Percentiles rank a stretch among this genome's conserved stretches.
Conservation (phyloP, 2,113 vertebrate species). For the Cheirogaleus medius region DNA sequence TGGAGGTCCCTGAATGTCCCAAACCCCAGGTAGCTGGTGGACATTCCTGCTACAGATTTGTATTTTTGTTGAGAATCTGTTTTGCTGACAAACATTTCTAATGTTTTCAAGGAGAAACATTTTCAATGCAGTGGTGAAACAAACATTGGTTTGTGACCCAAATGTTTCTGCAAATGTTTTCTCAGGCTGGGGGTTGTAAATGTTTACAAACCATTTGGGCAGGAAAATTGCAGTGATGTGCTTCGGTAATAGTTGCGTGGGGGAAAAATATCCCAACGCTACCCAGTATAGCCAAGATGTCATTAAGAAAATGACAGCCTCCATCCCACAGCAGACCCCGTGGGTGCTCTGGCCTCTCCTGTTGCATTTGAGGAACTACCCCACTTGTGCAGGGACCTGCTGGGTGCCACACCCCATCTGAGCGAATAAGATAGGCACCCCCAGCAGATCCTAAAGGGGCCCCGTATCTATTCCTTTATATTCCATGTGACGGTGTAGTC, state of each 20-base stretch:
- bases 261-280: neutral
- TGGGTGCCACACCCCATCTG: neutral
- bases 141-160: conserved; percentile 49
- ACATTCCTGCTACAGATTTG: neutral
- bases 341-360: too few relatives aligned
- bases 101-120: conserved; percentile 45
- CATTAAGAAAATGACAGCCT: neutral
- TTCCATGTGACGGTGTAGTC: neutral
- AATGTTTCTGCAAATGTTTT: conserved; percentile 51
- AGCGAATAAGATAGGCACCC: too few relatives aligned
- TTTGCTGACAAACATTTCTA: conserved; percentile 7
- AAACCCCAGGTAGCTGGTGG: neutral
- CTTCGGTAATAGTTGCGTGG: neutral
- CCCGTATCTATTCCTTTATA: neutral
- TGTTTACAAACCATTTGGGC: conserved; percentile 1
- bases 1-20: neutral
- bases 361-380: neutral
- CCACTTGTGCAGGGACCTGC: neutral
- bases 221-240: neutral
- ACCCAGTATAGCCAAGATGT: neutral
- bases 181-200: neutral
- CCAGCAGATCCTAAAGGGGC: neutral
- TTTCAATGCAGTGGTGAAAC: conserved; percentile 24
- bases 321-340: too few relatives aligned
- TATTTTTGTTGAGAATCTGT: neutral